Conservation (phyloP, 2,113 vertebrate species). For the Mungos mungo region DNA sequence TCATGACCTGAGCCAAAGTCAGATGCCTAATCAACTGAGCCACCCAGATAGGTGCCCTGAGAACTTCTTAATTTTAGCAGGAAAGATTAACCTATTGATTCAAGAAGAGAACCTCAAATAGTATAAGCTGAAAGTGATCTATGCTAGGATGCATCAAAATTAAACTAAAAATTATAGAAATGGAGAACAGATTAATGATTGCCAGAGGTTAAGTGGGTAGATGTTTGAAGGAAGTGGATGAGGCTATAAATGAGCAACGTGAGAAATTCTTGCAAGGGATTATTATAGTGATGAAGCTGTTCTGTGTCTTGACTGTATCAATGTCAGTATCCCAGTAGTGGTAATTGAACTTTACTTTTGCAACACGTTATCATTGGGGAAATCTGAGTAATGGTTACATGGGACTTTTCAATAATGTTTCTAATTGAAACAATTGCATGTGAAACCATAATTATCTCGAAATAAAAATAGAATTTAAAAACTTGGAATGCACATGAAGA, state of each 20-base stretch:
- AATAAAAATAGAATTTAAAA: constrained; percentile 34
- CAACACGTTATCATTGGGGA: not conserved
- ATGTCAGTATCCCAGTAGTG: not conserved
- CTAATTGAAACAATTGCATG: not conserved
- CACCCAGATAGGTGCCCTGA: not conserved
- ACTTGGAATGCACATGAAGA: constrained; percentile 3
- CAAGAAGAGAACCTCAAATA: not conserved
- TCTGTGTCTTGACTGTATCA: not conserved
- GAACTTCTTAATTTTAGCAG: not conserved
- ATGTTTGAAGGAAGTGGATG: not conserved
- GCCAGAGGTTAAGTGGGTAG: not conserved
- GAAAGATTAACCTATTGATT: not conserved
- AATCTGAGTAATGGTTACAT: not conserved
- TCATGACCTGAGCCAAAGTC: too few relatives aligned
- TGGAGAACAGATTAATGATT: not conserved
- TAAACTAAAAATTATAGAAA: constrained; percentile 9
- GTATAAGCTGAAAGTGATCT: not conserved
- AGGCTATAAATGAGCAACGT: not conserved
- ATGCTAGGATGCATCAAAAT: not conserved
- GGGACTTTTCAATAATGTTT: not conserved
- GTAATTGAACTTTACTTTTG: not conserved
- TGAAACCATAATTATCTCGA: constrained; percentile 1
- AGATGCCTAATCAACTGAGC: too few relatives aligned
- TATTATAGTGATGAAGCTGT: not conserved
- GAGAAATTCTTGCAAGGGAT: not conserved